These are phyloP conservation scores for Planiliza haematocheilus DNA, from an alignment of 2,113 vertebrate species.

Conservation along the genomic window DNA sequence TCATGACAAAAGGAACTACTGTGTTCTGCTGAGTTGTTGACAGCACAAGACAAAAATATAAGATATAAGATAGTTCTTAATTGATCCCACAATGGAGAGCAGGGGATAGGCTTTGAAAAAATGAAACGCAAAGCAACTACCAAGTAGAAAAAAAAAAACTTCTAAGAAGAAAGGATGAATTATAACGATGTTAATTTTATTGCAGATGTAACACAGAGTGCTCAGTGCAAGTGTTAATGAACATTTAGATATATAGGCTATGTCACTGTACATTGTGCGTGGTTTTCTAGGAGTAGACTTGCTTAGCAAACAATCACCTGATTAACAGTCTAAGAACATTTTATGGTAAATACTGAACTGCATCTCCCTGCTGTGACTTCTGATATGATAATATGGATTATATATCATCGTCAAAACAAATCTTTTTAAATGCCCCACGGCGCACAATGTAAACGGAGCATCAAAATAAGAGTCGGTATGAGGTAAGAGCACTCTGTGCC, in stretches of 20 bases:
- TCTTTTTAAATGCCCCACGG: constrained; percentile 2
- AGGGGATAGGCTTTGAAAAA: too few species aligned
- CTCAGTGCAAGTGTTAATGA: too few species aligned
- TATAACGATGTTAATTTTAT: too few species aligned
- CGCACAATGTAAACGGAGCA: not conserved
- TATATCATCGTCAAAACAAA: constrained; percentile 15
- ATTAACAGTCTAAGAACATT: not conserved
- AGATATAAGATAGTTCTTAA: too few species aligned
- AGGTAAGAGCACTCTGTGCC: not conserved
- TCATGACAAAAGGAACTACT: not conserved
- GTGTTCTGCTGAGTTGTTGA: not conserved
- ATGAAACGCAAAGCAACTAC: too few species aligned
- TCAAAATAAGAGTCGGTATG: not conserved
- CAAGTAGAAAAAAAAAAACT: too few species aligned
- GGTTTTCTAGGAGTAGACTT: too few species aligned
- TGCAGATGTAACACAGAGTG: too few species aligned
- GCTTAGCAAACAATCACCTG: not conserved
- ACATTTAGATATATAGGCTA: too few species aligned
- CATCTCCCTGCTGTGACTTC: not conserved
- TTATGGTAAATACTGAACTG: not conserved
- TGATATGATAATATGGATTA: constrained; percentile 29
- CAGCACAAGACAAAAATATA: not conserved
- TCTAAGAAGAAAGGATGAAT: too few species aligned
- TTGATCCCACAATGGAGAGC: too few species aligned
- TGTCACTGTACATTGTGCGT: too few species aligned